These are phyloP conservation scores for Nyleta sp. DNA, from an alignment of 2,888 invertebrate species.

Conservation along the genomic window DNA sequence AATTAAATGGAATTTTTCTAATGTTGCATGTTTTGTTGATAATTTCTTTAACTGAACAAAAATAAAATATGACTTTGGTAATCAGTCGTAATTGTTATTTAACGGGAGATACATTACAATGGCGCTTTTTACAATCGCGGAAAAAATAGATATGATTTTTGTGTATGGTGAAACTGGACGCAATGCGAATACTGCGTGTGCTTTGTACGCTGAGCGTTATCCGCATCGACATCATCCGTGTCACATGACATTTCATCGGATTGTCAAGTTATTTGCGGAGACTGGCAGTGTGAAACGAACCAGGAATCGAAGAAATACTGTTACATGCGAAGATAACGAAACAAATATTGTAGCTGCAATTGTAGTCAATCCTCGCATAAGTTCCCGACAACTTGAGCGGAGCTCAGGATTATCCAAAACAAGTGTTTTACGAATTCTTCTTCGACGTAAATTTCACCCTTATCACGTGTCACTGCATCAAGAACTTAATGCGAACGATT, in stretches of 20 bases:
- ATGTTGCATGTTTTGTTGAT: background rate
- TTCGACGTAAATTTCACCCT: conserved; percentile 1
- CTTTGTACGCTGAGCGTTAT: conserved; percentile 4
- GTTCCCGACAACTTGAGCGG: background rate
- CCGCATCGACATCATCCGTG: conserved; percentile 6
- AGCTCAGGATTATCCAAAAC: background rate
- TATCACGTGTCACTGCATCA: conserved; percentile 11
- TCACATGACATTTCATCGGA: conserved; percentile 12
- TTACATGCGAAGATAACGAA: conserved; percentile 6
- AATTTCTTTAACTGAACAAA: background rate
- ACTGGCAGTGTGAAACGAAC: conserved; percentile 15
- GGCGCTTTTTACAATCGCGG: conserved; percentile 2
- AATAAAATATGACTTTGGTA: background rate
- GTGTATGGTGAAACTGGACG: conserved; percentile 9
- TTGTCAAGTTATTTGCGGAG: conserved; percentile 14
- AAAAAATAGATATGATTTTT: conserved; percentile 27
- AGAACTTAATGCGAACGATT: conserved; percentile 1
- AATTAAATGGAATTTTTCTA: background rate
- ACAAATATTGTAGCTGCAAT: conserved; percentile 31
- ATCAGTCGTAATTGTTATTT: background rate
- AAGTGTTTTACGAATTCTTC: background rate
- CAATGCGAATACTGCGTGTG: background rate
- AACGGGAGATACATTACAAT: conserved; percentile 4
- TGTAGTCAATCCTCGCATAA: conserved; percentile 1
- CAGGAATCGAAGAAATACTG: background rate